Evolutionary conservation across 2,113 vertebrate genomes (phyloP).

Genomic region (Lophotis ruficrista): DNA sequence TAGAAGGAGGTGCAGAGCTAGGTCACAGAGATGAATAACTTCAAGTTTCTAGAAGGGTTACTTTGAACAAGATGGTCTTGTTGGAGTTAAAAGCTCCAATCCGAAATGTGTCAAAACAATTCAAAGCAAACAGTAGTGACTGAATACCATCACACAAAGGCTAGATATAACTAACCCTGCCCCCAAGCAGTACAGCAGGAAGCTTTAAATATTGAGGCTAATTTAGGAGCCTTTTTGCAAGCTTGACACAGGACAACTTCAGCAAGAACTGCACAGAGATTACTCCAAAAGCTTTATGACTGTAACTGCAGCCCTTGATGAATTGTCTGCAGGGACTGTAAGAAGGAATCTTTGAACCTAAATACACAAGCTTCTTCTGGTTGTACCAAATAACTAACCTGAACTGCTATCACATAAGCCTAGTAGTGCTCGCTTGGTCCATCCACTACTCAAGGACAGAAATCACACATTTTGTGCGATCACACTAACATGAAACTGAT

Average conservation of each 20-base stretch:
- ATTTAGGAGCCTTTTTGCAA: not conserved
- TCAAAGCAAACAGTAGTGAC: not conserved
- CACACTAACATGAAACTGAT: not conserved
- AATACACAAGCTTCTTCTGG: not conserved
- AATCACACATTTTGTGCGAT: not conserved
- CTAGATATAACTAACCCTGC: not conserved
- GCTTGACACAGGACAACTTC: not conserved
- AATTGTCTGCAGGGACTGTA: not conserved
- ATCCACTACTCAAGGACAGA: not conserved
- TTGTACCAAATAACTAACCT: not conserved
- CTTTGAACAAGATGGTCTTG: not conserved
- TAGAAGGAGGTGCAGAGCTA: not conserved
- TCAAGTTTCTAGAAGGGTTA: not conserved
- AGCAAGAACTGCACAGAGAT: not conserved
- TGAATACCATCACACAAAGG: not conserved
- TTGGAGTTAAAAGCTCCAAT: not conserved
- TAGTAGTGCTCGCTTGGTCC: not conserved
- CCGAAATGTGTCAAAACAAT: not conserved
- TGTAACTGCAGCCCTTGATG: not conserved
- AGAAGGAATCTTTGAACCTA: not conserved
- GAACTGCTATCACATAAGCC: not conserved
- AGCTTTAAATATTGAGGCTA: not conserved
- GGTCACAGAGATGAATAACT: not conserved
- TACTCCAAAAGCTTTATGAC: not conserved
- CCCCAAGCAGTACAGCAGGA: not conserved